phyloP scores from a whole-genome alignment of 2,888 invertebrate species.

The Chironomus riparius region DNA sequence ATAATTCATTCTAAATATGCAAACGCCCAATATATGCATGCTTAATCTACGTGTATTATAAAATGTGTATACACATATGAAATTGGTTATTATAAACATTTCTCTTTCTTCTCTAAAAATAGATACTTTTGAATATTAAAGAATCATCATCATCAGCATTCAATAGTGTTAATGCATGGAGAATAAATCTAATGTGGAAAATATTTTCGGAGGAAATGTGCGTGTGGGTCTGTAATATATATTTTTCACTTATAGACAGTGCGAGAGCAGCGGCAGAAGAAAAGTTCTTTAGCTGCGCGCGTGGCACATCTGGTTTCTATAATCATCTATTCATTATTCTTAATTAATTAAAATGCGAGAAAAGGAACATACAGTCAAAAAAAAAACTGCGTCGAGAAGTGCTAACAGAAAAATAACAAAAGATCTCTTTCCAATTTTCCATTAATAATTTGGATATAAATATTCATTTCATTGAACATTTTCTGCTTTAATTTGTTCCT shows the following conservation, averaged over 20 bases:
- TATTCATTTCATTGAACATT: neutral
- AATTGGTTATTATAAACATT: neutral
- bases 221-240: neutral
- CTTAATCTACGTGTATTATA: too few relatives aligned
- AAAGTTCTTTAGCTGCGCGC: neutral
- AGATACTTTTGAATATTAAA: neutral
- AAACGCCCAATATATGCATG: too few relatives aligned
- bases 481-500: neutral
- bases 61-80: too few relatives aligned
- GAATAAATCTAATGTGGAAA: neutral
- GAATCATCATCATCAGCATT: neutral
- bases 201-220: neutral
- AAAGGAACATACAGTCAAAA: neutral
- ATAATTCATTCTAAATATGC: too few relatives aligned
- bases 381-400: neutral
- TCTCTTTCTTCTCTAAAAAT: neutral
- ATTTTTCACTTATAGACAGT: too few relatives aligned
- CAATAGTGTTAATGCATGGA: neutral
- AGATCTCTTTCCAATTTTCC: neutral
- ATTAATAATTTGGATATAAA: constrained; percentile 5
- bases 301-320: constrained; percentile 20
- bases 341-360: constrained; percentile 24
- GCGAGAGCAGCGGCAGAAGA: neutral
- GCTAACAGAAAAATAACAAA: neutral
- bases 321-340: constrained; percentile 26